A percentile compares a stretch with the other conserved stretches of the same genome.
Evolutionary conservation across 2,797 vertebrate species (phyloP).

Genomic region (Gadopsis bispinosus): DNA sequence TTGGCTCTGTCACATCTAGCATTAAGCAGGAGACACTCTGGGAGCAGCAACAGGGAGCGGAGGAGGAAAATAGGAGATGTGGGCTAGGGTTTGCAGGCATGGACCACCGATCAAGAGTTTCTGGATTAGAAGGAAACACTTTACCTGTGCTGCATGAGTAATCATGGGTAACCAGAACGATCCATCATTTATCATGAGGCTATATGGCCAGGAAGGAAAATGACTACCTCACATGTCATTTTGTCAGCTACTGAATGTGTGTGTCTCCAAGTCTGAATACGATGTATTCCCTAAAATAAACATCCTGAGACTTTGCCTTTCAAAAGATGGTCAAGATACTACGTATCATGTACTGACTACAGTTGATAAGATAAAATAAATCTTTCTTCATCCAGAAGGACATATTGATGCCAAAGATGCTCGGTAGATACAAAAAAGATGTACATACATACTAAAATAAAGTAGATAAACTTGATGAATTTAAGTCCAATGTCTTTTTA

Average conservation of each 20-base stretch:
- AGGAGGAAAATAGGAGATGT: conserved; percentile 50
- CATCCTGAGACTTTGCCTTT: conserved; percentile 4
- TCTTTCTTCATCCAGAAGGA: too few species aligned
- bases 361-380: too few species aligned
- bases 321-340: not conserved
- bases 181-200: conserved; percentile 66
- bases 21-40: conserved; percentile 70
- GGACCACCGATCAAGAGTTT: conserved; percentile 73
- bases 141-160: conserved; percentile 66
- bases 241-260: conserved; percentile 29
- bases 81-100: conserved; percentile 67
- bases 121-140: conserved; percentile 69
- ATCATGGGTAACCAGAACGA: conserved; percentile 55
- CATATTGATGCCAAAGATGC: too few species aligned
- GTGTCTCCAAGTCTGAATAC: not conserved
- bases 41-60: conserved; percentile 46
- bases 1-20: conserved; percentile 66
- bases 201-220: conserved; percentile 28
- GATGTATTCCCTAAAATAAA: not conserved
- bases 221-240: conserved; percentile 32
- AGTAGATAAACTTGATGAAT: not conserved
- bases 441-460: not conserved
- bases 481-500: not conserved
- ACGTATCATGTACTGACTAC: not conserved
- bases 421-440: not conserved